Base-by-base conservation (phyloP, 2,113 vertebrate genomes). In the Nothoprocta pentlandii region DNA sequence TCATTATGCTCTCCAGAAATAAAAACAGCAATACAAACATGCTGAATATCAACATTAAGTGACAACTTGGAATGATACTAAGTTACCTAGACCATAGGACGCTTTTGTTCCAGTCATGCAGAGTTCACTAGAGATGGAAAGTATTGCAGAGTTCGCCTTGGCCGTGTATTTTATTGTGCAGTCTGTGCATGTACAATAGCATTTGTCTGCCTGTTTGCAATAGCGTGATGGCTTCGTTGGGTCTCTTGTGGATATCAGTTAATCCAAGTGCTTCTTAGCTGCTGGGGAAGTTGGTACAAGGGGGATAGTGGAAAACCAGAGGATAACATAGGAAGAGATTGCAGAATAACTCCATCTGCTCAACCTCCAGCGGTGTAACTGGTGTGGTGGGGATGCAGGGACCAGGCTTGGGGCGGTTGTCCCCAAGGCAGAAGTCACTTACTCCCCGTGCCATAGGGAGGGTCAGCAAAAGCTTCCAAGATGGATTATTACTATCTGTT, bases 341-440 rank as follows among this genome's bases (percentile, higher is more conserved):
- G 32, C 53, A 42, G 51, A 62, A 4, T 39, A 74, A 59, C 85
- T 69, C 26, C 17, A 61, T 54, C 39, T 75, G 2, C 19, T 81
- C 47, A 25, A 0, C 5, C 67, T 1, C 1, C 67, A 36, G 6
- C 0, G 3, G 41, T 36, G 23, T 67, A 44, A 28, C n/a, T 39
- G 56, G 23, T 71, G 47, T 53, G 39, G 67, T 58, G 61, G 23
- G 10, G 39, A 77, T 15, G 30, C 49, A 62, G 41, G 66, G 46
- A 41, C 12, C 36, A 54, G 8, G 15, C 49, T 53, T 12, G 6
- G 20, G 19, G 19, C 75, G 7, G 70, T 67, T 75, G n/a, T 59
- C 21, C 46, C 34, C 26, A 46, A 84, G 34, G 39, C 36, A 30
- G 11, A 44, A 39, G 42, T 12, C 10, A 1, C 20, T 87, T 73